Conservation (phyloP, 2,113 vertebrate genomes). For the Malurus melanocephalus region DNA sequence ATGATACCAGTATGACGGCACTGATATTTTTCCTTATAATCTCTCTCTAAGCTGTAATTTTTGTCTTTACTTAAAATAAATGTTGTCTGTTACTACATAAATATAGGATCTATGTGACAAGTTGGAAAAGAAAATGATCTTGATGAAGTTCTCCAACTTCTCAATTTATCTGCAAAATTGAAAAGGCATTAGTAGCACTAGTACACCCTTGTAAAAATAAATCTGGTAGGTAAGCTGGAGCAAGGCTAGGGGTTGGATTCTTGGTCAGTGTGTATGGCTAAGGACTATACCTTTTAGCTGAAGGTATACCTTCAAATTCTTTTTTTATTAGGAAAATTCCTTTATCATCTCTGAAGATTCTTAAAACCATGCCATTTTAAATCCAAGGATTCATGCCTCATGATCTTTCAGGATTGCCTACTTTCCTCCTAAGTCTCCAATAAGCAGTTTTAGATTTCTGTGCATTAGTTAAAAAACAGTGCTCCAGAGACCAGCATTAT, state of each 20-base stretch:
- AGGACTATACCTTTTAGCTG: background rate
- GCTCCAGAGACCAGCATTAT: background rate
- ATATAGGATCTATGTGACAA: background rate
- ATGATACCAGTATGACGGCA: background rate
- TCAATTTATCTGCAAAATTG: background rate
- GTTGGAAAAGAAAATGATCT: background rate
- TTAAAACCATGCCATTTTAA: background rate
- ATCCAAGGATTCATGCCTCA: background rate
- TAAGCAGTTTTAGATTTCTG: background rate
- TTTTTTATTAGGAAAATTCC: background rate
- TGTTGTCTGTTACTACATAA: background rate
- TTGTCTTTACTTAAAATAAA: background rate
- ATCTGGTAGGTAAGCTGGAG: background rate
- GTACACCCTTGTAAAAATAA: background rate
- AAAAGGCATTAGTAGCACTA: background rate
- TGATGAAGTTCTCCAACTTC: background rate
- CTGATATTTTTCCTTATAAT: background rate
- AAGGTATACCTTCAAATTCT: background rate
- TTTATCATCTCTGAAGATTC: background rate
- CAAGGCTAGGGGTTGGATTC: background rate
- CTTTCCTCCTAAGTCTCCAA: background rate
- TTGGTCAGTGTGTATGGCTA: background rate
- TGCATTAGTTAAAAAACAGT: background rate
- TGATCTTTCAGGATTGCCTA: background rate
- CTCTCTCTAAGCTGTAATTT: background rate